Evolutionary conservation across 2,113 vertebrate species (phyloP), one percentile per base, ranked within the genome.

Genomic region (Motacilla tschutschensis): DNA sequence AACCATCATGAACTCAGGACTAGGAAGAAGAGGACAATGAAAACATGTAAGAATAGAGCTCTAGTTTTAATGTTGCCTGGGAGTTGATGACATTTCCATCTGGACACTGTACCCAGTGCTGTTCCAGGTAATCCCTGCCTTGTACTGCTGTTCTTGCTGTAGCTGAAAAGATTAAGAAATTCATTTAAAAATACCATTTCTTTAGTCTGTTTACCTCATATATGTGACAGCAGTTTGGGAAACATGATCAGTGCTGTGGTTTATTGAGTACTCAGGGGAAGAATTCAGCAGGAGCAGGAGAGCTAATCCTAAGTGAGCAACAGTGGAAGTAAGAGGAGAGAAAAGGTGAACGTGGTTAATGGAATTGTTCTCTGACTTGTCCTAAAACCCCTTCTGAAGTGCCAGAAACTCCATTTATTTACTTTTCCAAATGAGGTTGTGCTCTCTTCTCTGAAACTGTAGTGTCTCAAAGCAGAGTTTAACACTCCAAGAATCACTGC

Each of bases 31-130:
- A 79, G 55, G 33, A 82, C 81, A 87, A 43, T 81, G 51, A 69
- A 83, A 84, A 88, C 24, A 33, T 60, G 57, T 79, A 90, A 92
- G 63, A 84, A 79, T 82, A 82, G 88, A 77, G 41, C 74, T 88
- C n/a, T 71, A 18, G 72, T 67, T 76, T 81, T 75, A 70, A 43
- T 59, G 16, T 76, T 78, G 74, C 66, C 31, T 83, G 62, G 25
- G 40, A 25, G 10, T 9, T 84, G 86, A 90, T 91, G 83, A 53
- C 62, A 31, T 91, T 93, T 90, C 79, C 86, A 84, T 79, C 83
- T 94, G 83, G 67, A 41, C 14, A 5, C 33, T 54, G 41, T 81
- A 59, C 57, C 55, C 57, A 31, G 14, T 35, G 46, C 69, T 85
- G 48, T 71, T 88, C 71, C 81, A 71, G 35, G 57, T 77, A 77